Evolutionary conservation across 2,888 invertebrate genomes (phyloP).

Genomic region (Dusona sp.): DNA sequence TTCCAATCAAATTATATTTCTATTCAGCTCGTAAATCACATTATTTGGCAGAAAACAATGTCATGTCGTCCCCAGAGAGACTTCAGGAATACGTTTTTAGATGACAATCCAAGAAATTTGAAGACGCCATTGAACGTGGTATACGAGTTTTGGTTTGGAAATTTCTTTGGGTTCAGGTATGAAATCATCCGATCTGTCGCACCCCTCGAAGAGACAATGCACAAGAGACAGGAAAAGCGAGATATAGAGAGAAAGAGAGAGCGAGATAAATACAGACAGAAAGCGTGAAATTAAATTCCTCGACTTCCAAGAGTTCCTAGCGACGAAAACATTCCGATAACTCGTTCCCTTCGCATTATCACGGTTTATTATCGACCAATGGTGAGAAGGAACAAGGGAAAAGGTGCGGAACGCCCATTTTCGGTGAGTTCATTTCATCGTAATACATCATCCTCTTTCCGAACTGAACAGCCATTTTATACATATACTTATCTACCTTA

Average conservation of each 20-base stretch:
- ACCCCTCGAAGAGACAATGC: constrained; percentile 42
- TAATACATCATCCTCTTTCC: constrained; percentile 53
- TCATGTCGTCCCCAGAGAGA: constrained; percentile 5
- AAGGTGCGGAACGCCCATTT: constrained; percentile 44
- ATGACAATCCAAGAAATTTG: constrained; percentile 44
- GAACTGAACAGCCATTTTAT: constrained; percentile 13
- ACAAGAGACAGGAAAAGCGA: constrained; percentile 57
- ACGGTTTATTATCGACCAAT: constrained; percentile 67
- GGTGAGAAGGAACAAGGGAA: constrained; percentile 53
- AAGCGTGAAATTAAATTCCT: constrained; percentile 81
- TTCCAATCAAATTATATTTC: constrained; percentile 2
- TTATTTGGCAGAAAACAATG: background rate
- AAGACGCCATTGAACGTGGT: constrained; percentile 34
- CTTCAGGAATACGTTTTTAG: constrained; percentile 18
- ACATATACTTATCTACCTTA: constrained; percentile 45
- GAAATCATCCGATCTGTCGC: constrained; percentile 62
- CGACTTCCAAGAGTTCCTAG: constrained; percentile 63
- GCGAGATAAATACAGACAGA: constrained; percentile 70
- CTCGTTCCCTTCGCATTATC: constrained; percentile 70
- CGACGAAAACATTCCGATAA: constrained; percentile 73
- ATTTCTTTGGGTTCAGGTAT: constrained; percentile 53
- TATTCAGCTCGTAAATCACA: background rate
- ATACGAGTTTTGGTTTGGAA: constrained; percentile 48
- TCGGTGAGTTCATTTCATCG: constrained; percentile 63
- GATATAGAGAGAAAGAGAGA: constrained; percentile 67